Base-by-base conservation (phyloP, 2,888 invertebrate genomes). In the Clanis bilineata region DNA sequence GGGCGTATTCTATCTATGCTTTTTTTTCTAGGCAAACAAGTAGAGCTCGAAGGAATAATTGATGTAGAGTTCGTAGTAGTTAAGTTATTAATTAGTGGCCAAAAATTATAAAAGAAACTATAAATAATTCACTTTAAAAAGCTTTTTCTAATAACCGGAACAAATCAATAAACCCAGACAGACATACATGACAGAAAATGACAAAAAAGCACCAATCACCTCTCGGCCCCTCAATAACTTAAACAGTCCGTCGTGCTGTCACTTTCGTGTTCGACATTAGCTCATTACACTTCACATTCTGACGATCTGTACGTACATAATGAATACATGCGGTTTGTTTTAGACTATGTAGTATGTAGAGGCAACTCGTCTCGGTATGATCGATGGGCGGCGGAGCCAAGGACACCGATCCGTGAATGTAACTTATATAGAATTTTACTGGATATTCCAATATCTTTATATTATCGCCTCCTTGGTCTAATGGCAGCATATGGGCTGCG, bases 401-500 rank as follows among this genome's bases (percentile, higher is more conserved):
- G 83, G 84, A 82, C 81, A 82, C 76, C 80, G 79, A 82, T 71
- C 71, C 77, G 78, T 77, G 72, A 73, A 71, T 66, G 60, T 61
- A 47, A 45, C 60, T 63, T 54, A 41, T 56, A 41, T 67, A 70
- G 7, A 44, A 15, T 6, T 62, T 64, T n/a, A 7, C 51, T 60
- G 55, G 59, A 18, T 22, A 41, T 22, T 18, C 39, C 32, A 28
- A 51, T 15, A 15, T 18, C 2, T 7, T 41, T 41, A 1, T n/a
- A n/a, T n/a, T n/a, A n/a, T n/a, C n/a, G n/a, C n/a, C n/a, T n/a
- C n/a, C n/a, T n/a, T n/a, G n/a, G n/a, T n/a, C n/a, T n/a, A n/a
- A n/a, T n/a, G n/a, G n/a, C n/a, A n/a, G n/a, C n/a, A n/a, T n/a
- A n/a, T n/a, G n/a, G n/a, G n/a, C n/a, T n/a, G n/a, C n/a, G n/a